Percentiles rank a stretch among this genome's conserved stretches.
phyloP scores from a whole-genome alignment of 1,140 invertebrate genomes.

The Pollicipes pollicipes region DNA sequence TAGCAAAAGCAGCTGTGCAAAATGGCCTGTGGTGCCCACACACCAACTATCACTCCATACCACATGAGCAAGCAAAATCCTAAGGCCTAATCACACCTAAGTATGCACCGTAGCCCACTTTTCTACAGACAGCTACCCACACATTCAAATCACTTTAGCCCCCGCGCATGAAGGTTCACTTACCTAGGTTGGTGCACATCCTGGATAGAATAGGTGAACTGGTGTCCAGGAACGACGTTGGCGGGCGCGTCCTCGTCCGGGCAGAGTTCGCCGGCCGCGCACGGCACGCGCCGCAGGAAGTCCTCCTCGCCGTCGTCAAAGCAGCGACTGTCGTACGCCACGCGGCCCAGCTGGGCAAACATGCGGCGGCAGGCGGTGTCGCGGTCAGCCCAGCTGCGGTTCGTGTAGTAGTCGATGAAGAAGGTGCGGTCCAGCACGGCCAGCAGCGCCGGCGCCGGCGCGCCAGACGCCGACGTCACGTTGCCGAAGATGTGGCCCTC shows the following conservation, averaged over 20 bases:
- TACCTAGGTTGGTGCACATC: constrained; percentile 74
- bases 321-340: constrained; percentile 69
- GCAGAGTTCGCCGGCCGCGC: constrained; percentile 54
- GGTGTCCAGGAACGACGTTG: constrained; percentile 67
- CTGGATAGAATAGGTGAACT: constrained; percentile 85
- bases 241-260: constrained; percentile 64
- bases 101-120: no score
- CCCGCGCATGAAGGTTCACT: no score
- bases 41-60: no score
- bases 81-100: no score
- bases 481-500: constrained; percentile 91
- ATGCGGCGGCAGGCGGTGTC: constrained; percentile 54
- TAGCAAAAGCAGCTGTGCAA: no score
- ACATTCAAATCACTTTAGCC: no score
- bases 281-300: constrained; percentile 73
- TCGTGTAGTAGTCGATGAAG: constrained; percentile 76
- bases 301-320: constrained; percentile 56
- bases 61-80: no score
- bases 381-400: constrained; percentile 40
- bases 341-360: constrained; percentile 62
- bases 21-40: no score
- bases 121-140: no score
- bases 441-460: constrained; percentile 27
- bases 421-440: constrained; percentile 68
- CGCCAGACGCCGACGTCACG: constrained; percentile 36